A percentile compares a stretch with the other conserved stretches of the same genome.
Evolutionary conservation across 2,888 invertebrate species (phyloP).

Genomic region (Eupithecia pulchellata): DNA sequence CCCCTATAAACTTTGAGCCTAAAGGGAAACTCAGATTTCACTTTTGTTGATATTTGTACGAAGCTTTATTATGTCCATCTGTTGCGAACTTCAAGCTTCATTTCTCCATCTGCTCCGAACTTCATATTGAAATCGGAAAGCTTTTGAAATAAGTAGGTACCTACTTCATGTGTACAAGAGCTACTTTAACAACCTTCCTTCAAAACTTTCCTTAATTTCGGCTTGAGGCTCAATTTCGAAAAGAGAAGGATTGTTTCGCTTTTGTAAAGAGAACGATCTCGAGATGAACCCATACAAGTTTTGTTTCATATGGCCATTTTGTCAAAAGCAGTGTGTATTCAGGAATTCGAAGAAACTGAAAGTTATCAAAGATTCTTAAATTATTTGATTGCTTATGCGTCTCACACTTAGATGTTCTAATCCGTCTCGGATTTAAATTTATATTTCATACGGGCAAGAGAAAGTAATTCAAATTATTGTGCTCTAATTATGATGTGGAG

Average conservation of each 20-base stretch:
- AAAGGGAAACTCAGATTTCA: slow-evolving; percentile 70
- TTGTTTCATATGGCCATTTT: background rate
- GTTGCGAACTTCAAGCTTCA: background rate
- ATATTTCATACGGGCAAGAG: slow-evolving; percentile 66
- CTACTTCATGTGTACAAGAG: background rate
- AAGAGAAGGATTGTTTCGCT: background rate
- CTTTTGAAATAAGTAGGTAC: background rate
- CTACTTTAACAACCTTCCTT: no score
- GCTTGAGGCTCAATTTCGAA: background rate
- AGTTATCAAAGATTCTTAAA: slow-evolving; percentile 65
- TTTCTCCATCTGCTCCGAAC: background rate
- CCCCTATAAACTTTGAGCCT: slow-evolving; percentile 64
- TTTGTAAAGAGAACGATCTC: background rate
- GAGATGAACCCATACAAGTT: background rate
- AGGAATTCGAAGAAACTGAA: slow-evolving; percentile 62
- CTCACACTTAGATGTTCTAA: no score
- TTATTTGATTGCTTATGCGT: slow-evolving; percentile 40
- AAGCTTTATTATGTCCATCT: background rate
- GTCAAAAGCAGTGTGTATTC: background rate
- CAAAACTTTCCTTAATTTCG: no score
- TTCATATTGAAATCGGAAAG: background rate
- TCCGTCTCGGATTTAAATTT: no score
- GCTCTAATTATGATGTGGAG: slow-evolving; percentile 75
- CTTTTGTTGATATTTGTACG: slow-evolving; percentile 58
- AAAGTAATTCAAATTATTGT: slow-evolving; percentile 79